Evolutionary conservation across 2,888 invertebrate species (phyloP).

Genomic region (Ecliptopera silaceata): DNA sequence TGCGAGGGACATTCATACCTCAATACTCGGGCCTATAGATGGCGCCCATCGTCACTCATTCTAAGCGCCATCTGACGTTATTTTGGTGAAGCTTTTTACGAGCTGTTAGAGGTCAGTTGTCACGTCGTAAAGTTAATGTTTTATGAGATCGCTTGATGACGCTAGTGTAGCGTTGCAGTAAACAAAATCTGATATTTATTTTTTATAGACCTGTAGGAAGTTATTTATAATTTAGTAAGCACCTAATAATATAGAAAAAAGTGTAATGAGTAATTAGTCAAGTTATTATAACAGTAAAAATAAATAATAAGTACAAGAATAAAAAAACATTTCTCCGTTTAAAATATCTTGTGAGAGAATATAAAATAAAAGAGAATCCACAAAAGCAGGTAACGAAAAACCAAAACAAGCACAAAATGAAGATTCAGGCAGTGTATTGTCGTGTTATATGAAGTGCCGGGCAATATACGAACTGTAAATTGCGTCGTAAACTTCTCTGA

Average conservation of each 20-base stretch:
- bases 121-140: conserved; percentile 76
- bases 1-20: conserved; percentile 44
- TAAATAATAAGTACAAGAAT: too few species aligned
- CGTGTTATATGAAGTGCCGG: conserved; percentile 71
- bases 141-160: conserved; percentile 74
- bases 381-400: conserved; percentile 44
- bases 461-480: conserved; percentile 77
- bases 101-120: conserved; percentile 70
- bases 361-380: conserved; percentile 22
- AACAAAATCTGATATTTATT: conserved; percentile 7
- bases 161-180: conserved; percentile 69
- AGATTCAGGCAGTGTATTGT: conserved; percentile 65
- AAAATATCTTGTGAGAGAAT: not conserved
- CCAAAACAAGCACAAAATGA: conserved; percentile 49
- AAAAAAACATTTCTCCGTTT: too few species aligned
- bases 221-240: too few species aligned
- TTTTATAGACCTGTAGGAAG: not conserved
- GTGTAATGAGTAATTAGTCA: too few species aligned
- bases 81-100: conserved; percentile 71
- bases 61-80: conserved; percentile 74
- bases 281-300: too few species aligned
- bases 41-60: conserved; percentile 56
- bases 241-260: too few species aligned
- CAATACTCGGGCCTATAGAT: conserved; percentile 58
- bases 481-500: conserved; percentile 73